Base-by-base conservation (phyloP, 2,888 invertebrate species). In the Plutella xylostella region DNA sequence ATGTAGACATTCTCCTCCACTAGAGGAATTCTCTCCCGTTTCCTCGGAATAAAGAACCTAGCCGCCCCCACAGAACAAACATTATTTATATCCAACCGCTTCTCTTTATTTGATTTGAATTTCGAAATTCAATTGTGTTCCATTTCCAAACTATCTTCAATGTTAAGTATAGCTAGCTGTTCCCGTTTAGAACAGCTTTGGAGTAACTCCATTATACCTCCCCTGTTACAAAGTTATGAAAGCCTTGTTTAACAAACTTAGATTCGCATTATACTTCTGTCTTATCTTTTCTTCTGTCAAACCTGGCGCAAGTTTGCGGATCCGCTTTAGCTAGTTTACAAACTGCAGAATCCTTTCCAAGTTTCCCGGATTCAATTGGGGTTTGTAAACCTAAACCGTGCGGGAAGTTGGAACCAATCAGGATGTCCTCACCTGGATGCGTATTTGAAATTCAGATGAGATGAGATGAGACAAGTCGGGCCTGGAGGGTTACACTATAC, bases 391-490 rank as follows among this genome's bases (percentile, higher is more conserved):
- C 69, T 72, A 74, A 76, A 72, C 74, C 64, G 65, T 68, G 60
- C 63, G 65, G 73, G 69, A 74, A 75, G 72, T 74, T 72, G 66
- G 60, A 58, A 61, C 68, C 71, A 72, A 76, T 72, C 62, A 68
- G 43, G 46, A 46, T 62, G 68, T 74, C 72, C 68, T 70, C 78
- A 80, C 77, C 78, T 78, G 73, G 66, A 67, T 57, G 54, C 55
- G 58, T 54, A 76, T 82, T 75, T 79, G 77, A 78, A 79, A 68
- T 80, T 82, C 76, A 79, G 76, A 79, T 79, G 60, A 63, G 68
- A 63, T 57, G 62, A 68, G 67, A 71, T 69, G 72, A 71, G 65
- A 33, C 33, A 33, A 37, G 6, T n/a, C 66, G 67, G 61, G 57
- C 64, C 63, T 62, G 62, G 56, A 60, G 63, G 67, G 70, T 68